phyloP scores from a whole-genome alignment of 2,113 vertebrate species.

The Xenopus borealis region DNA sequence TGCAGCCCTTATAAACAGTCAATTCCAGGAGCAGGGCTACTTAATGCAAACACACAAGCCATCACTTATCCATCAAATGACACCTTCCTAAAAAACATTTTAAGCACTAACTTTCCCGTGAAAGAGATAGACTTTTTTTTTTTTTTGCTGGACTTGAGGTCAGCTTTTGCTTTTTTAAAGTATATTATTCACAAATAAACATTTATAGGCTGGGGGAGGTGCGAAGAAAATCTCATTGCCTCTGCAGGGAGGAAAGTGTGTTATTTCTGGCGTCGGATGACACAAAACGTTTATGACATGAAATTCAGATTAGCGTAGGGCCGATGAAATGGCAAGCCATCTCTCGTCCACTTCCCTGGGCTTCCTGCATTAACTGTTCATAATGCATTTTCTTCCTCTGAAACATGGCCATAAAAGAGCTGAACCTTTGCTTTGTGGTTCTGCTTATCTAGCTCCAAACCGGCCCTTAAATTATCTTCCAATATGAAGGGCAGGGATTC shows the following conservation, averaged over 20 bases:
- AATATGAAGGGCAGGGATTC: no score
- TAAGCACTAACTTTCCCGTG: conserved; percentile 71
- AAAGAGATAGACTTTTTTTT: conserved; percentile 74
- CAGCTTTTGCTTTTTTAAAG: conserved; percentile 64
- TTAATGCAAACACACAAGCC: conserved; percentile 75
- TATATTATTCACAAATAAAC: conserved; percentile 82
- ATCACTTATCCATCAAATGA: conserved; percentile 73
- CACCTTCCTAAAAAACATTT: conserved; percentile 69
- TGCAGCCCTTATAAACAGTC: conserved; percentile 64
- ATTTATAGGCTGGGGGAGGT: conserved; percentile 63
- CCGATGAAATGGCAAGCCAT: conserved; percentile 68
- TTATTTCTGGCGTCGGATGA: conserved; percentile 80
- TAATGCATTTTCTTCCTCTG: conserved; percentile 58
- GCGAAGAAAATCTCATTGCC: conserved; percentile 61
- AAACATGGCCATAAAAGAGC: conserved; percentile 56
- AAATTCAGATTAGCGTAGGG: conserved; percentile 66
- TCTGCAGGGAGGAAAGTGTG: conserved; percentile 69
- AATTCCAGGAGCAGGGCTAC: conserved; percentile 65
- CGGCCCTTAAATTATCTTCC: no score
- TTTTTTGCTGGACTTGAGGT: conserved; percentile 64
- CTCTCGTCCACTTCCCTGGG: conserved; percentile 67
- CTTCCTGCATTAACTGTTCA: conserved; percentile 68
- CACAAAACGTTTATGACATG: conserved; percentile 73
- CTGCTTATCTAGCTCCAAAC: neutral
- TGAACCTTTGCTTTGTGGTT: conserved; percentile 4